These are phyloP conservation scores for Rallus limicola DNA, from an alignment of 2,113 vertebrate genomes.

Conservation along the genomic window DNA sequence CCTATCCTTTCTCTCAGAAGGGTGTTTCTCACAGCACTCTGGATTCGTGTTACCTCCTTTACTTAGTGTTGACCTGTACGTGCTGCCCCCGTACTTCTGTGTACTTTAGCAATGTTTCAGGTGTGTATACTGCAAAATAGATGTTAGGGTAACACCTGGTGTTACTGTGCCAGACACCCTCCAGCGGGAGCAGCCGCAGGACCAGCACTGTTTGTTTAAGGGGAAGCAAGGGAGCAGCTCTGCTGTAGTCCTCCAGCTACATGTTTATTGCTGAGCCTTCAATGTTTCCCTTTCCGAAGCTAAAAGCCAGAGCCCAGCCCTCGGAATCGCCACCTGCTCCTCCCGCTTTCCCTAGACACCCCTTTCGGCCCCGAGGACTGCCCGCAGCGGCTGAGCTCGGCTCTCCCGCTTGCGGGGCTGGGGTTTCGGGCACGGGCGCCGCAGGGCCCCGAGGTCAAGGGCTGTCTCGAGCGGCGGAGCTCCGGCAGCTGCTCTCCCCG, in stretches of 20 bases:
- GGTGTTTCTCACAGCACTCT: not conserved
- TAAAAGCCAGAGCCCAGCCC: fast-evolving
- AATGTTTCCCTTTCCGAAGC: not conserved
- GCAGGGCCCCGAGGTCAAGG: not conserved
- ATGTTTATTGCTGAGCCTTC: fast-evolving
- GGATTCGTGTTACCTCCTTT: not conserved
- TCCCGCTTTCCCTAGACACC: not conserved
- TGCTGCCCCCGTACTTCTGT: fast-evolving
- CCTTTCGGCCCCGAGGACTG: fast-evolving
- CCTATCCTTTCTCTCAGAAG: not conserved
- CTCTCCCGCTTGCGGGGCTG: fast-evolving
- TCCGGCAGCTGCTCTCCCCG: not conserved
- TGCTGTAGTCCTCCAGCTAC: not conserved
- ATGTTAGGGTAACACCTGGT: not conserved
- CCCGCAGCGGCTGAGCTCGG: fast-evolving
- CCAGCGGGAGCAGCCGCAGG: not conserved
- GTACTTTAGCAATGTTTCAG: too few relatives aligned
- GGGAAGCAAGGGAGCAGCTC: fast-evolving
- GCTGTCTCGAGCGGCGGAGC: too few relatives aligned
- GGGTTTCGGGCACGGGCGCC: not conserved
- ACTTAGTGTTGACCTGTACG: fast-evolving
- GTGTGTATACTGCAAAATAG: not conserved
- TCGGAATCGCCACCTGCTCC: not conserved
- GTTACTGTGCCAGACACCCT: fast-evolving
- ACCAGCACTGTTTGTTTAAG: fast-evolving